A percentile compares a stretch with the other conserved stretches of the same genome.
These are phyloP conservation scores for Siniperca knerii DNA, from an alignment of 2,113 vertebrate species.

Conservation along the genomic window DNA sequence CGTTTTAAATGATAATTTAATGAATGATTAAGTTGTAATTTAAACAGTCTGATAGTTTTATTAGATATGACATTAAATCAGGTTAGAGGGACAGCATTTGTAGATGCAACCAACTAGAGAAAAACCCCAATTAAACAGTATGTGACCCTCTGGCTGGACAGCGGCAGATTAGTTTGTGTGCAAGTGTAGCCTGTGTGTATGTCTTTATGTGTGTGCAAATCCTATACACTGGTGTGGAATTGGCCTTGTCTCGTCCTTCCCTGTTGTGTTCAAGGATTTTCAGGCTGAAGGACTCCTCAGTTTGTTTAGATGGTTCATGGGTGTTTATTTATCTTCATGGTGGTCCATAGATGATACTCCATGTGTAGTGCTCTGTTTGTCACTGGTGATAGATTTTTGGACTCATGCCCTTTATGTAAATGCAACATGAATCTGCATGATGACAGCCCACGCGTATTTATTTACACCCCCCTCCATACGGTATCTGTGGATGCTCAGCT, in stretches of 20 bases:
- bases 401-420: constrained; percentile 23
- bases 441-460: constrained; percentile 11
- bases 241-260: constrained; percentile 58
- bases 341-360: not conserved
- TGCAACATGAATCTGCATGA: constrained; percentile 9
- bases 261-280: constrained; percentile 62
- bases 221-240: constrained; percentile 1
- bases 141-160: not conserved
- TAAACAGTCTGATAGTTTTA: not conserved
- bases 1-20: constrained; percentile 1
- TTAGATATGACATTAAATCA: not conserved
- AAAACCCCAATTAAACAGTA: not conserved
- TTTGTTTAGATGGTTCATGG: constrained; percentile 39
- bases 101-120: not conserved
- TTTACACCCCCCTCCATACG: not conserved
- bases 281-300: constrained; percentile 48
- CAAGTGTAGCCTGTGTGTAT: not conserved
- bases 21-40: constrained; percentile 19
- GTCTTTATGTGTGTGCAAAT: constrained; percentile 1
- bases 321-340: constrained; percentile 19
- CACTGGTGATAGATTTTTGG: constrained; percentile 16
- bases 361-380: not conserved
- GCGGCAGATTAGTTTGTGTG: constrained; percentile 13
- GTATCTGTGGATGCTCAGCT: constrained; percentile 6
- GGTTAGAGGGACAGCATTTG: not conserved